Evolutionary conservation across 2,888 invertebrate genomes (phyloP).

Genomic region (Apantesis nais): DNA sequence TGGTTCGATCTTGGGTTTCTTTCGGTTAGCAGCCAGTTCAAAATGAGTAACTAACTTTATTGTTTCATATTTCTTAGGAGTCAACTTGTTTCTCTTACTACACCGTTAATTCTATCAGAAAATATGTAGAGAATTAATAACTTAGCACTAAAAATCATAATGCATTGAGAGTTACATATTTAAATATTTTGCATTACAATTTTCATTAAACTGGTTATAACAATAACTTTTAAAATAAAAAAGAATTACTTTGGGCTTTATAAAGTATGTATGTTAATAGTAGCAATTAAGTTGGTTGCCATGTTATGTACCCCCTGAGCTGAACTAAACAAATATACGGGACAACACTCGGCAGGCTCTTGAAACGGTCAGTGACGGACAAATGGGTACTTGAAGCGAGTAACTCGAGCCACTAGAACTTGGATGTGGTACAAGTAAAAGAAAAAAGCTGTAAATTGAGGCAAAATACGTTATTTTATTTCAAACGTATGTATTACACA

Average conservation of each 20-base stretch:
- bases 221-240: slow-evolving; percentile 28
- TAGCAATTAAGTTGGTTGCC: slow-evolving; percentile 36
- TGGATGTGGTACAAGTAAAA: slow-evolving; percentile 43
- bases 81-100: too few relatives aligned
- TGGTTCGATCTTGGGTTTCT: too few relatives aligned
- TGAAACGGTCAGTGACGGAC: slow-evolving; percentile 73
- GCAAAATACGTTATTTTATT: too few relatives aligned
- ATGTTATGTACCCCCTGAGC: slow-evolving; percentile 34
- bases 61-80: too few relatives aligned
- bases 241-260: slow-evolving; percentile 38
- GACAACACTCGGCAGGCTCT: slow-evolving; percentile 62
- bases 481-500: too few relatives aligned
- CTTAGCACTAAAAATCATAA: not conserved
- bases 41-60: too few relatives aligned
- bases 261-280: slow-evolving; percentile 29
- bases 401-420: slow-evolving; percentile 63
- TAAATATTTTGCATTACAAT: not conserved
- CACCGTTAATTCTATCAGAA: too few relatives aligned
- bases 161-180: not conserved
- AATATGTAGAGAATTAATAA: too few relatives aligned
- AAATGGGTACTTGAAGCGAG: slow-evolving; percentile 76
- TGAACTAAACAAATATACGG: slow-evolving; percentile 66
- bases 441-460: not conserved
- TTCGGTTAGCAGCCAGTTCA: too few relatives aligned
- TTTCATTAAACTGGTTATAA: not conserved